Percentiles rank a stretch among this genome's conserved stretches.
phyloP scores from a whole-genome alignment of 1,140 invertebrate genomes.

The Drosophila tani region DNA sequence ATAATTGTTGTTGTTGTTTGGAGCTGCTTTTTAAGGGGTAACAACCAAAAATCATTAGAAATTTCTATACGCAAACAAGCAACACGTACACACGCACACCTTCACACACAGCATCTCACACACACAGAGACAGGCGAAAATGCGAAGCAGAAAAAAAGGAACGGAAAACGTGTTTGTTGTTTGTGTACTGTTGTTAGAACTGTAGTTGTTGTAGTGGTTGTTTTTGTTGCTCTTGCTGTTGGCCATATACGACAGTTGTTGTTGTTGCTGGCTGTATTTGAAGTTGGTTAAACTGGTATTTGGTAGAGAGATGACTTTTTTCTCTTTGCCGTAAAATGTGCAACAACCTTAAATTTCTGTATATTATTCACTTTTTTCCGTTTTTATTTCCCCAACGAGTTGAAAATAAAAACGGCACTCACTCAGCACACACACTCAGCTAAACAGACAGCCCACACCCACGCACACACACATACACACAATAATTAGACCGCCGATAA shows the following conservation, averaged over 20 bases:
- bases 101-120: slow-evolving; percentile 36
- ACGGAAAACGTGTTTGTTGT: slow-evolving; percentile 47
- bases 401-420: slow-evolving; percentile 41
- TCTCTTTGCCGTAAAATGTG: slow-evolving; percentile 19
- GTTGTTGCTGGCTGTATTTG: slow-evolving; percentile 25
- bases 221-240: slow-evolving; percentile 38
- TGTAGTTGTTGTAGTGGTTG: slow-evolving; percentile 57
- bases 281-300: slow-evolving; percentile 70
- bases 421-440: slow-evolving; percentile 14
- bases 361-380: slow-evolving; percentile 57
- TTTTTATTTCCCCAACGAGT: slow-evolving; percentile 7
- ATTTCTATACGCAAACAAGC: slow-evolving; percentile 44
- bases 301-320: slow-evolving; percentile 30
- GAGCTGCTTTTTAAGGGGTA: slow-evolving; percentile 31
- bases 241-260: slow-evolving; percentile 32
- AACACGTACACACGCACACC: slow-evolving; percentile 47
- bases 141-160: slow-evolving; percentile 16
- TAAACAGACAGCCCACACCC: slow-evolving; percentile 7
- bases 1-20: slow-evolving; percentile 37
- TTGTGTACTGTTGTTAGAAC: slow-evolving; percentile 62
- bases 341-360: slow-evolving; percentile 15
- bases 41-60: slow-evolving; percentile 54
- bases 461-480: slow-evolving; percentile 10
- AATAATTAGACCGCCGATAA: slow-evolving; percentile 40
- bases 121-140: slow-evolving; percentile 40